Evolutionary conservation across 2,888 invertebrate genomes (phyloP).

Genomic region (Siphlonurus alternatus): DNA sequence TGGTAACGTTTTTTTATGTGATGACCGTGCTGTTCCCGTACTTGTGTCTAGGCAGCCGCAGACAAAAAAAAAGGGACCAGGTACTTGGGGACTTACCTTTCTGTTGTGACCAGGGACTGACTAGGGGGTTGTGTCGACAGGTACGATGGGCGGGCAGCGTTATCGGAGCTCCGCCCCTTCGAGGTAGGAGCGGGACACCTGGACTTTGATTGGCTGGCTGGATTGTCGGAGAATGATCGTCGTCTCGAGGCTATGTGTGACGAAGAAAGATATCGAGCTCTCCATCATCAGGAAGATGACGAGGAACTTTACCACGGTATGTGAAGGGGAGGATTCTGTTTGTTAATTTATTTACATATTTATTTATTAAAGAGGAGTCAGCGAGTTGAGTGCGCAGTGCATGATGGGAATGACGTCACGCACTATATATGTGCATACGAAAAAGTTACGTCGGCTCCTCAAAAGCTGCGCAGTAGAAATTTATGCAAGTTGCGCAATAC

Average conservation of each 20-base stretch:
- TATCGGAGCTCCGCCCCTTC: conserved; percentile 64
- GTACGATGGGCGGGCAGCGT: conserved; percentile 87
- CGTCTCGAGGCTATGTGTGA: conserved; percentile 85
- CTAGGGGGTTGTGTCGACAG: conserved; percentile 33
- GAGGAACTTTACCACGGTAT: conserved; percentile 74
- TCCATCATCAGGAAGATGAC: conserved; percentile 75
- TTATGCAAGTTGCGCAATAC: too few relatives aligned
- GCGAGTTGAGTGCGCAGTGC: too few relatives aligned
- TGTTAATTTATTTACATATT: too few relatives aligned
- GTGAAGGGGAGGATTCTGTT: too few relatives aligned
- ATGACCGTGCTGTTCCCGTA: too few relatives aligned
- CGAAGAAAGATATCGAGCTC: conserved; percentile 81
- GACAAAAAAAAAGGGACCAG: background rate
- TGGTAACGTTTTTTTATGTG: too few relatives aligned
- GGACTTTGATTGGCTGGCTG: conserved; percentile 33
- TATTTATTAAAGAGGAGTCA: too few relatives aligned
- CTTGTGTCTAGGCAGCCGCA: background rate
- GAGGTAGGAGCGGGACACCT: conserved; percentile 57
- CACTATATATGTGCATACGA: too few relatives aligned
- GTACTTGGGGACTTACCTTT: too few relatives aligned
- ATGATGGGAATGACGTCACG: too few relatives aligned
- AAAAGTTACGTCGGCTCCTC: too few relatives aligned
- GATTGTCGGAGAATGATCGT: conserved; percentile 51
- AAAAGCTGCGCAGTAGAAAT: too few relatives aligned
- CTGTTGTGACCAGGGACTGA: background rate